These are phyloP conservation scores for Ammodytes marinus DNA, from an alignment of 2,113 vertebrate genomes.

Conservation along the genomic window DNA sequence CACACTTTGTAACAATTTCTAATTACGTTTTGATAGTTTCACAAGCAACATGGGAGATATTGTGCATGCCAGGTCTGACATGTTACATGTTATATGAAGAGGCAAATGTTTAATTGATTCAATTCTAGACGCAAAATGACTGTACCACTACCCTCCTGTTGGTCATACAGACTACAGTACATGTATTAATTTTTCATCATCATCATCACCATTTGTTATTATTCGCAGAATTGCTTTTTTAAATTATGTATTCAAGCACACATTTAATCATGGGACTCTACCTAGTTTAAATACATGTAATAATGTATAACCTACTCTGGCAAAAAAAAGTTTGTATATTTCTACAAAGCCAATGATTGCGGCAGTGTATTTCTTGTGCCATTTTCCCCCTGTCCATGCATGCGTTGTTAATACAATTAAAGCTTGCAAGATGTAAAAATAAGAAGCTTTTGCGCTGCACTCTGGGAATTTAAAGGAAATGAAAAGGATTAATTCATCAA, in stretches of 20 bases:
- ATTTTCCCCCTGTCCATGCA: conserved; percentile 32
- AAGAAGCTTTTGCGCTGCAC: neutral
- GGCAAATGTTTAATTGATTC: conserved; percentile 25
- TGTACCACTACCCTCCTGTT: neutral
- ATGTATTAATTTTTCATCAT: neutral
- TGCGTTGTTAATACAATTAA: conserved; percentile 59
- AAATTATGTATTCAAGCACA: conserved; percentile 15
- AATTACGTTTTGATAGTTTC: neutral
- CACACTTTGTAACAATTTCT: neutral
- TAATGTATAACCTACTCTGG: conserved; percentile 28
- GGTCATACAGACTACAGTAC: neutral
- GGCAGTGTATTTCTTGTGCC: conserved; percentile 39
- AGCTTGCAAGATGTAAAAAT: conserved; percentile 50
- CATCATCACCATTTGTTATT: conserved; percentile 27
- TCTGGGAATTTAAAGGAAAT: conserved; percentile 18
- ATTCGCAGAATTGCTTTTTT: conserved; percentile 31
- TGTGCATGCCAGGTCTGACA: conserved; percentile 23
- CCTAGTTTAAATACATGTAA: conserved; percentile 13
- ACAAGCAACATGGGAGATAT: conserved; percentile 9
- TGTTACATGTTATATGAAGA: conserved; percentile 47
- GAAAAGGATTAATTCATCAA: conserved; percentile 66
- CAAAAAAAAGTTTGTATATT: conserved; percentile 36
- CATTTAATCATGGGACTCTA: conserved; percentile 7
- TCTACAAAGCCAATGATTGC: conserved; percentile 1
- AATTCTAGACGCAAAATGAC: conserved; percentile 20